phyloP scores from a whole-genome alignment of 2,888 invertebrate genomes.

The Helicoverpa assulta region DNA sequence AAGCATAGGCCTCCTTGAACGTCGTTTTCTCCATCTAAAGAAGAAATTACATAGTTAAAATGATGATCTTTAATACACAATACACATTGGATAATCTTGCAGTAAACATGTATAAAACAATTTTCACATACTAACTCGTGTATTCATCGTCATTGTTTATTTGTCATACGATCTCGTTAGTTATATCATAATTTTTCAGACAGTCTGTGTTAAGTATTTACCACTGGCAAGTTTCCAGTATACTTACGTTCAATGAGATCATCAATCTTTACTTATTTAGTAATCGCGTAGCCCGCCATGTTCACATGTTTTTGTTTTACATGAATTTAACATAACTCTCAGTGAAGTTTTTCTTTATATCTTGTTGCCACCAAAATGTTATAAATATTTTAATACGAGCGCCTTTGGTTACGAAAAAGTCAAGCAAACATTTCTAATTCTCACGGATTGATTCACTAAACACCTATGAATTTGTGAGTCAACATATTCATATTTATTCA shows the following conservation, averaged over 20 bases:
- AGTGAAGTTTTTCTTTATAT: constrained; percentile 15
- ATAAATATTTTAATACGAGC: background rate
- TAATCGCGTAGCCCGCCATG: constrained; percentile 33
- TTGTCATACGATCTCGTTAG: constrained; percentile 58
- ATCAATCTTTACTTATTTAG: constrained; percentile 48
- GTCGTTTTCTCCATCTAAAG: background rate
- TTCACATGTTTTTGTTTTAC: constrained; percentile 46
- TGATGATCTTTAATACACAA: too few species aligned
- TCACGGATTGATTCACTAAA: constrained; percentile 9
- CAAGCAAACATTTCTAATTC: constrained; percentile 9
- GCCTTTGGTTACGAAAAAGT: background rate
- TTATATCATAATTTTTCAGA: constrained; percentile 60
- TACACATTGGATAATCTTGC: background rate
- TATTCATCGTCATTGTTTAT: constrained; percentile 34
- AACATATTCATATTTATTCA: constrained; percentile 45
- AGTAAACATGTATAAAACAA: constrained; percentile 17
- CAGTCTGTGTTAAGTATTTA: constrained; percentile 39
- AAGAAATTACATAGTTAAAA: background rate
- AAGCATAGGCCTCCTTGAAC: background rate
- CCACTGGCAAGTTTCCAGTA: constrained; percentile 64
- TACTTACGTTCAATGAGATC: constrained; percentile 42
- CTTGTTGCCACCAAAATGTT: background rate
- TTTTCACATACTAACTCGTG: constrained; percentile 8
- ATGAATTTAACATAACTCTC: constrained; percentile 23
- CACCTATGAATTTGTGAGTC: constrained; percentile 18